phyloP scores from a whole-genome alignment of 92 coral and sea anemone species.

The Porites lobata region DNA sequence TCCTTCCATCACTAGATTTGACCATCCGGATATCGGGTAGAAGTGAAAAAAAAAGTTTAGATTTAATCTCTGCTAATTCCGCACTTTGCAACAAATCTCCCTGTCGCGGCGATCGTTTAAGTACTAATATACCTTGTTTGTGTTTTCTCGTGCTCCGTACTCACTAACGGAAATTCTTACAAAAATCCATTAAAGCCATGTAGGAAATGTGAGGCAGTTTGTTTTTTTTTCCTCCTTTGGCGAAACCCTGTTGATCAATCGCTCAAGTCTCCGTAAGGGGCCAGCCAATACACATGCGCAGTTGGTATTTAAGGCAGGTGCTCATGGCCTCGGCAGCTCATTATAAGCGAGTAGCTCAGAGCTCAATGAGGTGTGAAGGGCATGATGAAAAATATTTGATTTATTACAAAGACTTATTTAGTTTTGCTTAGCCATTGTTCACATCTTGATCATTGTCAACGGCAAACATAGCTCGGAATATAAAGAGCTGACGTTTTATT shows the following conservation, averaged over 20 bases:
- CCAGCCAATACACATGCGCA: conserved; percentile 78
- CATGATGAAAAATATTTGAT: conserved; percentile 98
- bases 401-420: conserved; percentile 99
- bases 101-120: conserved; percentile 30
- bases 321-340: conserved; percentile 82
- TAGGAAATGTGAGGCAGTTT: conserved; percentile 20
- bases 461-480: conserved; percentile 81
- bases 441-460: conserved; percentile 92
- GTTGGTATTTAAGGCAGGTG: conserved; percentile 80
- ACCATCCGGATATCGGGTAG: conserved; percentile 58
- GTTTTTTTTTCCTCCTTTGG: not conserved
- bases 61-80: conserved; percentile 54
- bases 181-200: conserved; percentile 13
- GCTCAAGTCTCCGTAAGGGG: conserved; percentile 78
- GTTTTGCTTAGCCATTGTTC: conserved; percentile 98
- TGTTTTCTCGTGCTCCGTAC: not conserved
- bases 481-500: conserved; percentile 83
- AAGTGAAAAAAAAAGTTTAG: conserved; percentile 18
- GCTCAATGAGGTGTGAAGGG: conserved; percentile 98
- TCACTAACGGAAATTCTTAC: not conserved
- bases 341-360: conserved; percentile 75
- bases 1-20: conserved; percentile 53
- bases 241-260: conserved; percentile 57
- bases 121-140: conserved; percentile 17
- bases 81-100: conserved; percentile 47